phyloP scores from a whole-genome alignment of 2,113 vertebrate species.

The Ivindomyrus marchei region DNA sequence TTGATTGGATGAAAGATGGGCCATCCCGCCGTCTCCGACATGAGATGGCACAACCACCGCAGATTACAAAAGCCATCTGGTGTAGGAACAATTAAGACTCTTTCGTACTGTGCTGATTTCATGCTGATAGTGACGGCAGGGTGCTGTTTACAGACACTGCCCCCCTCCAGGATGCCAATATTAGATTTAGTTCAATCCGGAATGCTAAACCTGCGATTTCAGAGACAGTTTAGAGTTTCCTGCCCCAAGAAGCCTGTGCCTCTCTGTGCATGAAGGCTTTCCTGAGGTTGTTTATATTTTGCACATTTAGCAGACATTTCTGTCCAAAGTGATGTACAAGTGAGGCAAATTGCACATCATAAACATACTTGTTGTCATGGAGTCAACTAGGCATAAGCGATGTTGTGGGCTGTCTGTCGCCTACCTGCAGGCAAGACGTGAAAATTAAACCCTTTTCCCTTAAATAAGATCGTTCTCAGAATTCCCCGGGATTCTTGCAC shows the following conservation, averaged over 20 bases:
- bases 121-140: neutral
- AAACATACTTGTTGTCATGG: neutral
- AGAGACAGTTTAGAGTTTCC: neutral
- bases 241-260: neutral
- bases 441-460: neutral
- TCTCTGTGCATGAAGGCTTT: neutral
- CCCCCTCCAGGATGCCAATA: neutral
- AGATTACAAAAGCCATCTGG: constrained; percentile 15
- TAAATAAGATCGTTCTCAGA: constrained; percentile 2
- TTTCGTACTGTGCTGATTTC: neutral
- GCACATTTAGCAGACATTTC: neutral
- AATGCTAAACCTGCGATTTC: neutral
- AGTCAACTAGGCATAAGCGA: neutral
- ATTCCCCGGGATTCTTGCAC: neutral
- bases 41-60: neutral
- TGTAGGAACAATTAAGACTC: constrained; percentile 13
- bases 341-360: neutral
- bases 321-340: neutral
- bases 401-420: neutral
- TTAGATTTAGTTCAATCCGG: neutral
- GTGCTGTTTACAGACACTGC: neutral
- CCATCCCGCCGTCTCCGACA: neutral
- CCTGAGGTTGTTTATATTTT: neutral
- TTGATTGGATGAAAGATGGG: neutral
- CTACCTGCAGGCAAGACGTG: neutral